phyloP scores from a whole-genome alignment of 2,797 vertebrate species.

The Mallotus villosus region DNA sequence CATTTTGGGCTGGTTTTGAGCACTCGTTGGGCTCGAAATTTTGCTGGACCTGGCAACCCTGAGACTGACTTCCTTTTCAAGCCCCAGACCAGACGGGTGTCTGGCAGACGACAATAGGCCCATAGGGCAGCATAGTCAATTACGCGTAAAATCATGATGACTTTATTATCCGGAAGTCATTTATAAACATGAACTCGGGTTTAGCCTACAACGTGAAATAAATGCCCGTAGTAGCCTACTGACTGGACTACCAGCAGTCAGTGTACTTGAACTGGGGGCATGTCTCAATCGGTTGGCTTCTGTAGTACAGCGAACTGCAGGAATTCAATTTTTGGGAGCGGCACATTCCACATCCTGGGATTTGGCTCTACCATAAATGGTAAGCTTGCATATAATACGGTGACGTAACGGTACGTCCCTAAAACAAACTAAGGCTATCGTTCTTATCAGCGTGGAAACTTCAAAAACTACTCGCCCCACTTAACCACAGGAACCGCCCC shows the following conservation, averaged over 20 bases:
- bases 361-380: conserved; percentile 83
- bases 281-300: conserved; percentile 43
- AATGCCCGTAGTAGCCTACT: not conserved
- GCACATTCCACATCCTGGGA: conserved; percentile 81
- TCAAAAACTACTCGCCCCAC: conserved; percentile 43
- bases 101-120: not conserved
- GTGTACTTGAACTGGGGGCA: conserved; percentile 15
- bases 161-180: not conserved
- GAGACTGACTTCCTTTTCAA: not conserved
- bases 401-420: conserved; percentile 71
- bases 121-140: not conserved
- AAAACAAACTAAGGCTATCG: conserved; percentile 59
- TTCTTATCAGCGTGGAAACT: conserved; percentile 64
- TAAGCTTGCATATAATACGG: conserved; percentile 70
- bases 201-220: too few species aligned
- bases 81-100: not conserved
- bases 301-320: conserved; percentile 45
- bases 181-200: too few species aligned
- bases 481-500: conserved; percentile 58
- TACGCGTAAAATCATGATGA: not conserved
- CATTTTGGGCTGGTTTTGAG: too few species aligned
- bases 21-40: too few species aligned
- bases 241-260: not conserved
- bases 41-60: too few species aligned
- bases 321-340: conserved; percentile 75